A percentile compares a stretch with the other conserved stretches of the same genome.
Conservation (phyloP, 2,797 vertebrate species). For the Tarsius wallacei region DNA sequence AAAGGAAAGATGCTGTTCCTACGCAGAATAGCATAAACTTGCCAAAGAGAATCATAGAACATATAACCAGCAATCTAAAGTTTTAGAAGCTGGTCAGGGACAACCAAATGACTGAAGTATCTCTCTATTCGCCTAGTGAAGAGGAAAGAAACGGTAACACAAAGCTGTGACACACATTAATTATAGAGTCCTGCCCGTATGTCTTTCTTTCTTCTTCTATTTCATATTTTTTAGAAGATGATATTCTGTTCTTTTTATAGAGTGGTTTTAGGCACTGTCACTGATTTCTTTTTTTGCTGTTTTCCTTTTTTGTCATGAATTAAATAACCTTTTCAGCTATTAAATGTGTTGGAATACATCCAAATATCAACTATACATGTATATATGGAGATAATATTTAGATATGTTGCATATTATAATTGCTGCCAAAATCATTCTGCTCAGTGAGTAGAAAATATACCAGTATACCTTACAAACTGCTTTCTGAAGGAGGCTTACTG, state of each 20-base stretch:
- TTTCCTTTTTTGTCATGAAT: background rate
- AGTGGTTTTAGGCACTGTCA: background rate
- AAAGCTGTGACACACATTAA: background rate
- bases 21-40: background rate
- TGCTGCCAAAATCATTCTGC: slow-evolving; percentile 13
- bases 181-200: background rate
- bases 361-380: slow-evolving; percentile 11
- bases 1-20: background rate
- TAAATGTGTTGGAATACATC: slow-evolving; percentile 15
- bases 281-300: background rate
- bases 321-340: slow-evolving; percentile 27
- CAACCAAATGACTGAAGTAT: accelerated
- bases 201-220: background rate
- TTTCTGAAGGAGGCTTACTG: background rate
- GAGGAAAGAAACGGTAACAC: background rate
- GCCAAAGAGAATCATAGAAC: background rate
- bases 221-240: background rate
- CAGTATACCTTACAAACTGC: background rate
- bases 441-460: background rate
- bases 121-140: background rate
- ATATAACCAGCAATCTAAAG: too few relatives aligned
- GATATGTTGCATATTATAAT: background rate
- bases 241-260: slow-evolving; percentile 15
- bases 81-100: background rate
- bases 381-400: background rate